These are phyloP conservation scores for Mycetomoellerius zeteki DNA, from an alignment of 1,140 invertebrate genomes.

Conservation along the genomic window DNA sequence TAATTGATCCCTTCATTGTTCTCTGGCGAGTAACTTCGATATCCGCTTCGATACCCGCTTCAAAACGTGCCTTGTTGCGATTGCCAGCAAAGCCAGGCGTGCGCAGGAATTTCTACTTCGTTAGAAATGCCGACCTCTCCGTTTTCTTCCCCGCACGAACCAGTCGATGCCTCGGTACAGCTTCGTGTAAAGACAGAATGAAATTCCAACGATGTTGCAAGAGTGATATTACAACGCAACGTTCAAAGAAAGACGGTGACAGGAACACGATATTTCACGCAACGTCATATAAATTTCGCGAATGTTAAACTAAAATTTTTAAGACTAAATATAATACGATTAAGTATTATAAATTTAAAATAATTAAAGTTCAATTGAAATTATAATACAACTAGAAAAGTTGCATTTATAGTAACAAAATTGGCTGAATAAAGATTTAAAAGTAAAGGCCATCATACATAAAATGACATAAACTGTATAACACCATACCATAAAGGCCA, in stretches of 20 bases:
- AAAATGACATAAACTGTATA: too few species aligned
- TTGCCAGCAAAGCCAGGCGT: constrained; percentile 36
- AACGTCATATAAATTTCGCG: not conserved
- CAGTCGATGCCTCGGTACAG: constrained; percentile 11
- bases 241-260: not conserved
- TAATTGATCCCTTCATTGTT: constrained; percentile 69
- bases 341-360: not conserved
- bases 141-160: constrained; percentile 26
- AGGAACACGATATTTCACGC: constrained; percentile 10
- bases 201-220: constrained; percentile 46
- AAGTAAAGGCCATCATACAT: not conserved
- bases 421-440: not conserved
- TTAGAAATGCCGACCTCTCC: constrained; percentile 46
- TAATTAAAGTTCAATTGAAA: not conserved
- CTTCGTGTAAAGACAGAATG: constrained; percentile 51
- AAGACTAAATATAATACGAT: not conserved
- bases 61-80: constrained; percentile 50
- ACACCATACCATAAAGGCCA: too few species aligned
- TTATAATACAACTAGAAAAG: not conserved
- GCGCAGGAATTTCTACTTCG: constrained; percentile 67
- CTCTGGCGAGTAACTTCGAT: constrained; percentile 27
- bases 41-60: not conserved
- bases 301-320: constrained; percentile 22
- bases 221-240: constrained; percentile 44
- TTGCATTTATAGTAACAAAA: not conserved